phyloP scores from a whole-genome alignment of 2,888 invertebrate genomes.

The Hirtodrosophila confusa region DNA sequence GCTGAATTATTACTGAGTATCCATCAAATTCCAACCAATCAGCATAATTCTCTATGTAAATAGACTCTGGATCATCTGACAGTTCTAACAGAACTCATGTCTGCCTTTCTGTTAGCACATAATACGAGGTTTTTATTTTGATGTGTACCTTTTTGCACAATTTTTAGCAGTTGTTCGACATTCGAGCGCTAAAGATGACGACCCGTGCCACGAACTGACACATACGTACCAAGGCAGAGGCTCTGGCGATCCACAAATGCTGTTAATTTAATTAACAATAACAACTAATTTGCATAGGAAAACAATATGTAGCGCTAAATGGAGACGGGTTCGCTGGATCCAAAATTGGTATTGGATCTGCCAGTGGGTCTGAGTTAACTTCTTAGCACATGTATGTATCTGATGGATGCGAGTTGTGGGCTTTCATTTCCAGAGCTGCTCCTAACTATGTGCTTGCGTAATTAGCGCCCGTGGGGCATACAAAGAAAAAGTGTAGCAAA shows the following conservation, averaged over 20 bases:
- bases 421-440: constrained; percentile 45
- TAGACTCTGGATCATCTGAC: no score
- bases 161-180: constrained; percentile 52
- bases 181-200: constrained; percentile 25
- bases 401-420: constrained; percentile 25
- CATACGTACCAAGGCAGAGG: constrained; percentile 9
- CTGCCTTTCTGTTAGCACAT: no score
- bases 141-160: constrained; percentile 25
- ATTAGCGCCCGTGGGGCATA: constrained; percentile 60
- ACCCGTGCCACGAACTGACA: constrained; percentile 17
- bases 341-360: constrained; percentile 3
- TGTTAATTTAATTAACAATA: constrained; percentile 77
- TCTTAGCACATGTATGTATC: constrained; percentile 3
- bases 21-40: no score
- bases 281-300: constrained; percentile 67
- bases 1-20: no score
- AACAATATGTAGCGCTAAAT: constrained; percentile 66
- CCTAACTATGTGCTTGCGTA: constrained; percentile 66
- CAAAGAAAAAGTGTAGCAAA: constrained; percentile 58
- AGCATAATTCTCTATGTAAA: no score
- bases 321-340: constrained; percentile 30
- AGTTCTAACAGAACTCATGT: no score
- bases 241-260: constrained; percentile 35
- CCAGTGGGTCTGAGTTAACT: constrained; percentile 9
- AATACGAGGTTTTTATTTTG: no score